Evolutionary conservation across 2,888 invertebrate species (phyloP).

Genomic region (Matsumyia berberina): DNA sequence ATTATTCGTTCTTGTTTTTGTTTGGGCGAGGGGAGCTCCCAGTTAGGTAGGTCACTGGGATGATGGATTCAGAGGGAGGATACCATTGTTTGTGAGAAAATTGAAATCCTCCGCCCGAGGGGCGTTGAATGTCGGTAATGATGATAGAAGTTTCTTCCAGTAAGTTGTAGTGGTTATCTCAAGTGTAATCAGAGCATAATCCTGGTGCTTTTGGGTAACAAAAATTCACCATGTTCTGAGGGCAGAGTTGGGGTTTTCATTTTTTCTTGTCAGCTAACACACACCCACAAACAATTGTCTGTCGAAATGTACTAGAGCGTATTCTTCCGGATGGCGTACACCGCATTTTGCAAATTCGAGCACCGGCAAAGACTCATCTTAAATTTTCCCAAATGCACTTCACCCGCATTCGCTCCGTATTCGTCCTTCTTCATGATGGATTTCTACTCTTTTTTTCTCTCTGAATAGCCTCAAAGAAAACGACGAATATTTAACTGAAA

Average conservation of each 20-base stretch:
- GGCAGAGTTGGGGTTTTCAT: background rate
- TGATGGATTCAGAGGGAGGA: slow-evolving; percentile 3
- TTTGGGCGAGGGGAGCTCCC: background rate
- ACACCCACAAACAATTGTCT: slow-evolving; percentile 25
- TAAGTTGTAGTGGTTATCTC: slow-evolving; percentile 27
- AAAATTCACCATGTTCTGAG: slow-evolving; percentile 21
- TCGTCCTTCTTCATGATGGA: background rate
- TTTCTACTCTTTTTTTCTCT: too few species aligned
- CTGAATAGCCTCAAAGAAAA: slow-evolving; percentile 33
- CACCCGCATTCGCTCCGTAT: background rate
- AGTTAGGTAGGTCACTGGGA: slow-evolving; percentile 27
- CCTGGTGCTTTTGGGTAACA: slow-evolving; percentile 21
- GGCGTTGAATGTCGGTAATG: background rate
- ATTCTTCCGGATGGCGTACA: background rate
- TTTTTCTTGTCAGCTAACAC: slow-evolving; percentile 25
- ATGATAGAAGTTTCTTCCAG: slow-evolving; percentile 35
- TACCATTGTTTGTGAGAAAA: slow-evolving; percentile 3
- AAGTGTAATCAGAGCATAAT: slow-evolving; percentile 40
- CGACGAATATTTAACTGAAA: slow-evolving; percentile 21
- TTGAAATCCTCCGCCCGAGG: slow-evolving; percentile 18
- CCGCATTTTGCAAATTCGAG: background rate
- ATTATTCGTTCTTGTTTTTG: slow-evolving; percentile 49
- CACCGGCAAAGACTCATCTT: slow-evolving; percentile 30
- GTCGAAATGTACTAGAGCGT: slow-evolving; percentile 26
- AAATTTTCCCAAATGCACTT: slow-evolving; percentile 50